Evolutionary conservation across 1,140 invertebrate genomes (phyloP).

Genomic region (Limonius californicus): DNA sequence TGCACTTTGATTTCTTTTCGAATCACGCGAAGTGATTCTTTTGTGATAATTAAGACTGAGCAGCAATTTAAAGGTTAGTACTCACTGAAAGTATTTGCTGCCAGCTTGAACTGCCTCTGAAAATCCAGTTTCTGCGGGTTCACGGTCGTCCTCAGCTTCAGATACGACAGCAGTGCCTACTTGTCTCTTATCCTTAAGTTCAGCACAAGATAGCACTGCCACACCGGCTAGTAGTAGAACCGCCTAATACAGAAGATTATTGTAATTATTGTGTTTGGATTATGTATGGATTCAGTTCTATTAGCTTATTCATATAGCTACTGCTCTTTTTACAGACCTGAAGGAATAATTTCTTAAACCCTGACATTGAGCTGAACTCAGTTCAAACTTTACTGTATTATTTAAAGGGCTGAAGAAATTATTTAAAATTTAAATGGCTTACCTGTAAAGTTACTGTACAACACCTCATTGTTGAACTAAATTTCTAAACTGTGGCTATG

Average conservation of each 20-base stretch:
- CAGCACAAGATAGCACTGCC: background rate
- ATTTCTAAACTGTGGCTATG: background rate
- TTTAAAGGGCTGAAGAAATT: no score
- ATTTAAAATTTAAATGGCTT: background rate
- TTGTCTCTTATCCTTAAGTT: conserved; percentile 10
- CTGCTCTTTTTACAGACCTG: no score
- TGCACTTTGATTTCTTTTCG: no score
- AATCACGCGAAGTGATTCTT: no score
- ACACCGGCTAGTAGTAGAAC: background rate
- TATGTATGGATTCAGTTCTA: no score
- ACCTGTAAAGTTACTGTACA: background rate
- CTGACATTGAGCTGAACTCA: no score
- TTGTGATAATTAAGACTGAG: no score
- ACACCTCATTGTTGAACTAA: background rate
- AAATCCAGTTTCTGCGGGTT: conserved; percentile 20
- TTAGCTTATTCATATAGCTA: no score
- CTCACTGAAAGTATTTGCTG: conserved; percentile 44
- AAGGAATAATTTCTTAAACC: no score
- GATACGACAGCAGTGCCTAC: background rate
- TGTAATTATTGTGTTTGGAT: no score
- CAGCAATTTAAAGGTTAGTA: no score
- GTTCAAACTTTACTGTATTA: no score
- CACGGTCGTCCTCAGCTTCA: background rate
- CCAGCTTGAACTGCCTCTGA: conserved; percentile 20
- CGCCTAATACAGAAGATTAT: background rate